Evolutionary conservation across 2,797 vertebrate genomes (phyloP).

Genomic region (Pseudopleuronectes americanus): DNA sequence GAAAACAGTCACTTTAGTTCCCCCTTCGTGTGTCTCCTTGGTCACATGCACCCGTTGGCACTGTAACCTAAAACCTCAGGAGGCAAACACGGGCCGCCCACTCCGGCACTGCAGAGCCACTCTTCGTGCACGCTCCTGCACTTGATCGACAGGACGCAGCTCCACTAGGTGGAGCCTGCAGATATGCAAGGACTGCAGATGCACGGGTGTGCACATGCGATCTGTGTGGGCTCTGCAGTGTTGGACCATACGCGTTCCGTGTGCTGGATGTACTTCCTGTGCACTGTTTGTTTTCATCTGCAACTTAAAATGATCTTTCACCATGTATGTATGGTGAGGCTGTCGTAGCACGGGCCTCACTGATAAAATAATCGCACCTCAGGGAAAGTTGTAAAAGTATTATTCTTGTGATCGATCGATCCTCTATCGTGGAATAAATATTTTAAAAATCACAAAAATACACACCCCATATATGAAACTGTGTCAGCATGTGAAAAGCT

Average conservation of each 20-base stretch:
- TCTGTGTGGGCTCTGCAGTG: not conserved
- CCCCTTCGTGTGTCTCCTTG: no score
- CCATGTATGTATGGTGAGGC: not conserved
- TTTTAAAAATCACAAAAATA: no score
- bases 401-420: no score
- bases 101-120: no score
- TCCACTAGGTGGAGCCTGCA: not conserved
- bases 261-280: no score
- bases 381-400: not conserved
- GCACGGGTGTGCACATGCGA: constrained; percentile 65
- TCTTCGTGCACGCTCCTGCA: no score
- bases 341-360: not conserved
- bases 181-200: constrained; percentile 1
- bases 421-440: not conserved
- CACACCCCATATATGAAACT: not conserved
- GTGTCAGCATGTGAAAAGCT: not conserved
- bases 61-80: not conserved
- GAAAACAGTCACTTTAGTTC: no score
- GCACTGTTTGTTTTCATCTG: not conserved
- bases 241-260: no score
- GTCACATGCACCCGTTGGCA: no score
- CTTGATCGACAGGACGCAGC: not conserved
- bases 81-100: no score
- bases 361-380: not conserved
- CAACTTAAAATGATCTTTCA: not conserved